Conservation (phyloP, 1,140 invertebrate species). For the Thaumetopoea pityocampa region DNA sequence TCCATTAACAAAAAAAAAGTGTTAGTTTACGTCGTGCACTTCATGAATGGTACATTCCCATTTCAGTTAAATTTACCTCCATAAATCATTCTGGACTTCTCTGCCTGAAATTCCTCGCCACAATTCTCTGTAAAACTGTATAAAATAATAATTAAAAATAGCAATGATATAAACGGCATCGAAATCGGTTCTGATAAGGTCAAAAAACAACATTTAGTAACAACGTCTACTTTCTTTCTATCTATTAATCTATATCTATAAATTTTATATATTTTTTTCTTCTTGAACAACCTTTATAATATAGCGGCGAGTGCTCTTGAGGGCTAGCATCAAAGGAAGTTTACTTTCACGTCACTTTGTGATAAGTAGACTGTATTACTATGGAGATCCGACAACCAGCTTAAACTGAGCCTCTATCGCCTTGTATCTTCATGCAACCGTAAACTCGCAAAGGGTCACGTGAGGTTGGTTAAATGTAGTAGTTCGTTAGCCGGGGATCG, state of each 20-base stretch:
- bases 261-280: slow-evolving; percentile 1
- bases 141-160: background rate
- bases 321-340: slow-evolving; percentile 32
- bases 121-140: background rate
- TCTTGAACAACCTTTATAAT: slow-evolving; percentile 16
- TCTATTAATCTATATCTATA: background rate
- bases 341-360: slow-evolving; percentile 31
- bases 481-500: slow-evolving; percentile 45
- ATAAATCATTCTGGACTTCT: no score
- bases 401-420: slow-evolving; percentile 8
- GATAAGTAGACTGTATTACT: slow-evolving; percentile 29
- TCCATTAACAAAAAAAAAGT: no score
- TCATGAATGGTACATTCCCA: no score
- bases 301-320: slow-evolving; percentile 21
- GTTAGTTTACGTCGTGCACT: no score
- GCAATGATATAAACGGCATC: no score
- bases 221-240: slow-evolving; percentile 1
- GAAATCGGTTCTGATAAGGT: background rate
- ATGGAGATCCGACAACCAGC: slow-evolving; percentile 20
- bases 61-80: no score
- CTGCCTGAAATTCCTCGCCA: background rate
- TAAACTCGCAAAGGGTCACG: background rate
- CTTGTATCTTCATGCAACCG: background rate
- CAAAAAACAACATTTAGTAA: background rate
- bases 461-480: slow-evolving; percentile 30